Percentiles rank a stretch among this genome's conserved stretches.
Evolutionary conservation across 2,113 vertebrate species (phyloP).

Genomic region (Bostrychus sinensis): DNA sequence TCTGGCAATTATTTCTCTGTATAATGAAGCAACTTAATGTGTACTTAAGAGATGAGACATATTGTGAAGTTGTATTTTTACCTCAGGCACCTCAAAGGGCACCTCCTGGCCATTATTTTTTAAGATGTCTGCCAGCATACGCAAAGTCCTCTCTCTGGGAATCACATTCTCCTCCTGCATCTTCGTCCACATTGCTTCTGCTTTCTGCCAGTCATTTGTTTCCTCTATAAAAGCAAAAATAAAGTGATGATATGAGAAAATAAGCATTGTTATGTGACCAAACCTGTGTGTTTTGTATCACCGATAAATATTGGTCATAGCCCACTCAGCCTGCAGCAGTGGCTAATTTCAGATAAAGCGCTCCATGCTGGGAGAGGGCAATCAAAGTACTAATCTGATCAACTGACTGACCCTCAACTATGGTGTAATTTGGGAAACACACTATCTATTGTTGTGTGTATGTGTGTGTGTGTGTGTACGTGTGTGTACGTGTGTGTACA

Average conservation of each 20-base stretch:
- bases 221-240: constrained; percentile 78
- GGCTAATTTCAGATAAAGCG: constrained; percentile 52
- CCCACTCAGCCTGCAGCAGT: constrained; percentile 13
- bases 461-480: constrained; percentile 4
- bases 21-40: constrained; percentile 29
- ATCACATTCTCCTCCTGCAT: constrained; percentile 95
- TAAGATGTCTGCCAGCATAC: constrained; percentile 84
- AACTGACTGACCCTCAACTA: constrained; percentile 52
- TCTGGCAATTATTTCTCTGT: constrained; percentile 32
- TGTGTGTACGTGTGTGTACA: neutral
- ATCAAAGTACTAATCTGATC: constrained; percentile 74
- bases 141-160: constrained; percentile 86
- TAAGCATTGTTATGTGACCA: constrained; percentile 2
- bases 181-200: constrained; percentile 89
- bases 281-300: neutral
- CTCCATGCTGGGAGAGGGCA: constrained; percentile 64
- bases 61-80: constrained; percentile 63
- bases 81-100: constrained; percentile 89
- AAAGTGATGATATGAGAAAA: neutral
- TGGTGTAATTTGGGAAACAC: constrained; percentile 55
- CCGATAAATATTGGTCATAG: constrained; percentile 9
- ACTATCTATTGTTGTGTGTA: constrained; percentile 30
- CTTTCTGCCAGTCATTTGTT: constrained; percentile 84
- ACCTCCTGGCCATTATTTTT: constrained; percentile 85
- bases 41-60: neutral